Percentiles rank a stretch among this genome's conserved stretches.
phyloP scores from a whole-genome alignment of 2,888 invertebrate species.

The Synergus umbraculus region DNA sequence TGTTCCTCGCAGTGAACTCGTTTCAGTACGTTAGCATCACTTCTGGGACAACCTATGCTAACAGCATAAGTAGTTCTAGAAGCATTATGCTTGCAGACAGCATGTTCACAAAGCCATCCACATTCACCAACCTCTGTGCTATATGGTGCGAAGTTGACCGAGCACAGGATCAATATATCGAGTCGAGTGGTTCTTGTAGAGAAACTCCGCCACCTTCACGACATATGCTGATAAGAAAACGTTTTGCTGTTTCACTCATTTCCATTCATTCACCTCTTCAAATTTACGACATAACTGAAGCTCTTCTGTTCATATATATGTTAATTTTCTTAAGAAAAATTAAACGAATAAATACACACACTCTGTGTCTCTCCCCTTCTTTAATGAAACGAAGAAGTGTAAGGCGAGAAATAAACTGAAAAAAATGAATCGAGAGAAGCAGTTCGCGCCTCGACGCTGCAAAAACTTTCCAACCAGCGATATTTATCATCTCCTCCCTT shows the following conservation, averaged over 20 bases:
- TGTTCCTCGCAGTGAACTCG: background rate
- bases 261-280: conserved; percentile 17
- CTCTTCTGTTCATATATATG: no score
- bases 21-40: background rate
- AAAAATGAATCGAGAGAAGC: conserved; percentile 50
- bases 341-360: background rate
- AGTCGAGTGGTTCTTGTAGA: conserved; percentile 62
- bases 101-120: background rate
- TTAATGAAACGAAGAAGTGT: conserved; percentile 41
- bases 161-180: conserved; percentile 71
- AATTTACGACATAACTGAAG: background rate
- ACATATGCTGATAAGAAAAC: conserved; percentile 70
- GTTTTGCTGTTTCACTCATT: conserved; percentile 66
- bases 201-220: conserved; percentile 64
- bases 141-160: conserved; percentile 44
- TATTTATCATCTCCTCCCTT: conserved; percentile 64
- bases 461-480: conserved; percentile 61
- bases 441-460: conserved; percentile 60
- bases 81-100: conserved; percentile 4
- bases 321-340: background rate
- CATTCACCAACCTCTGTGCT: conserved; percentile 9
- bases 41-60: background rate
- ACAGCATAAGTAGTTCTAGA: background rate
- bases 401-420: conserved; percentile 42
- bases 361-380: conserved; percentile 14